Evolutionary conservation across 1,140 invertebrate genomes (phyloP).

Genomic region (Solenopsis invicta): DNA sequence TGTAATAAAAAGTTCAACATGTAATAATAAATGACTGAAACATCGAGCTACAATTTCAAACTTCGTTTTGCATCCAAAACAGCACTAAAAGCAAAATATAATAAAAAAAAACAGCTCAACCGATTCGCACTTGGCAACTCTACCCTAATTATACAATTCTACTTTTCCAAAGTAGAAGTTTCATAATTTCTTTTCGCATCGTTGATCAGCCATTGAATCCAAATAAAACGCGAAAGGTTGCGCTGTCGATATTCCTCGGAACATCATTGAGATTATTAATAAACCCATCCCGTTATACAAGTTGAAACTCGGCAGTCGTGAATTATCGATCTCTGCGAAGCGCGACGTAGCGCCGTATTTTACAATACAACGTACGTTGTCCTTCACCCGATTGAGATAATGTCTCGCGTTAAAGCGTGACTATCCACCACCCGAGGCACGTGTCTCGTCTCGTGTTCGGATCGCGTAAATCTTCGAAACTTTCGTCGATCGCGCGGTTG

Average conservation of each 20-base stretch:
- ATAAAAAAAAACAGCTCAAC: no score
- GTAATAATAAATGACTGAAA: no score
- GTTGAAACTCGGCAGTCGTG: not conserved
- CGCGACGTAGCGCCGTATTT: not conserved
- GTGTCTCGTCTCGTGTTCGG: not conserved
- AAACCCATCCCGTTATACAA: not conserved
- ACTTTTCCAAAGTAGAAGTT: no score
- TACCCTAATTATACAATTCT: no score
- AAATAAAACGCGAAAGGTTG: not conserved
- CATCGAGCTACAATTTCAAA: no score
- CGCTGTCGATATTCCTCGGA: not conserved
- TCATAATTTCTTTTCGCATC: not conserved
- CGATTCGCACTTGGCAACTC: no score
- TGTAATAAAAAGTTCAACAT: no score
- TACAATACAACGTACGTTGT: conserved; percentile 3
- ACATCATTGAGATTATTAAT: conserved; percentile 17
- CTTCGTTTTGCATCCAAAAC: no score
- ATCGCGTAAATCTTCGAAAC: conserved; percentile 41
- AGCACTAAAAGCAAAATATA: no score
- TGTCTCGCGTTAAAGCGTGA: conserved; percentile 37
- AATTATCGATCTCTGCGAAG: conserved; percentile 32
- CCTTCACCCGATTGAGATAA: conserved; percentile 57
- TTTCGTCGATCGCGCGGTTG: conserved; percentile 36
- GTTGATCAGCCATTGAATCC: not conserved
- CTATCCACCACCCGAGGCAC: conserved; percentile 2